Conservation (phyloP, 2,113 vertebrate genomes). For the Tupaia tana region DNA sequence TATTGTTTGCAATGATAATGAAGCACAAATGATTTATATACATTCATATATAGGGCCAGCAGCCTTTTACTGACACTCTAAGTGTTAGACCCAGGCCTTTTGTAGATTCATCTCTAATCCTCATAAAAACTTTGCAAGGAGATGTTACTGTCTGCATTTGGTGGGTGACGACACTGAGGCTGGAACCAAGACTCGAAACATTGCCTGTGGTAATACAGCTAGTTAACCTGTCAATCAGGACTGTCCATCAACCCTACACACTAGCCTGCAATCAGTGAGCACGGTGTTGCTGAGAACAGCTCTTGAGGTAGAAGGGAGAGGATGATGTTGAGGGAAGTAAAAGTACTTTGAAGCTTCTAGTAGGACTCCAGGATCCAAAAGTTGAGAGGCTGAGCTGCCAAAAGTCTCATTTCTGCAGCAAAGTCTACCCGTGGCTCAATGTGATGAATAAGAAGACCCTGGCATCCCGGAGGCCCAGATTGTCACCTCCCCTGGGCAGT, state of each 20-base stretch:
- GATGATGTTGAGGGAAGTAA: neutral
- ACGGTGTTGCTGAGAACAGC: neutral
- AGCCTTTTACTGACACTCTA: neutral
- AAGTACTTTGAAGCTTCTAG: neutral
- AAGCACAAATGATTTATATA: conserved; percentile 24
- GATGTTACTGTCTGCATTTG: neutral
- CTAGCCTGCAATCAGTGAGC: neutral
- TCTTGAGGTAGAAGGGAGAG: neutral
- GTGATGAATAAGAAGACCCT: neutral
- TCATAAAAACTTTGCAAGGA: neutral
- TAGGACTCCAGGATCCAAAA: neutral
- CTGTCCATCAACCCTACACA: neutral
- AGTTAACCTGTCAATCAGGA: neutral
- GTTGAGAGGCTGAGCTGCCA: neutral
- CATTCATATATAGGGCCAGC: neutral
- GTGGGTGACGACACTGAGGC: neutral
- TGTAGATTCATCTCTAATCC: neutral
- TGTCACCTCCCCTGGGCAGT: neutral
- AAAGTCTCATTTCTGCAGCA: neutral
- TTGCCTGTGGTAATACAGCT: neutral
- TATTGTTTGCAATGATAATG: conserved; percentile 45
- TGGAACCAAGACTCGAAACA: neutral
- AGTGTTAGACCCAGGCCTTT: neutral
- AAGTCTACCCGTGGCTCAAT: neutral
- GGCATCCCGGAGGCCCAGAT: neutral